Base-by-base conservation (phyloP, 2,797 vertebrate species). In the Xenopus petersii region DNA sequence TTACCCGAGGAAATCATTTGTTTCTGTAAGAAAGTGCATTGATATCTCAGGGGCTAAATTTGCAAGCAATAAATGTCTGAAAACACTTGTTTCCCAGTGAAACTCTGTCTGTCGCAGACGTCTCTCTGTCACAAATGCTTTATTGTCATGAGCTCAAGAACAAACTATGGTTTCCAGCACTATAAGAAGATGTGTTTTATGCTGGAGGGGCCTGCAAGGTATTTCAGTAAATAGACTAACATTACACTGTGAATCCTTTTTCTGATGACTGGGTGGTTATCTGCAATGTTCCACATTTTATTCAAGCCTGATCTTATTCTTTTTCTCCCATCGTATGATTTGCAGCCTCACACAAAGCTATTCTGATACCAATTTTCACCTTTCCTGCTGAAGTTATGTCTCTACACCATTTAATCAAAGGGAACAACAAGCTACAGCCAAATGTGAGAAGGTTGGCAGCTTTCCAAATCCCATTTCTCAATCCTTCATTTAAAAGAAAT, bases 331-430 rank as follows among this genome's bases (percentile, higher is more conserved):
- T 73, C 42, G 67, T 80, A 10, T 79, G 73, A 84, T 82, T 86
- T 84, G 74, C 73, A 83, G 64, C 79, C 81, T 81, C 75, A 85
- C 81, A 84, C 79, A 84, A 83, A 77, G 82, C 78, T 87, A 86
- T 79, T 82, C 73, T 0, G 8, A 81, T 64, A 75, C 73, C 75
- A 85, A 84, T 80, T 67, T 81, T 67, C 83, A 81, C 81, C 85
- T 86, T 82, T 82, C 62, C 48, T 67, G 75, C 74, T 10, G 61
- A 64, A 79, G 0, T 64, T 66, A 79, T 80, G 84, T 74, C 73
- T 79, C 67, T 77, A 76, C 46, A 82, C 80, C 79, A 82, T 84
- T 85, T 86, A 84, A 84, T 83, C 80, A 87, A 86, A 81, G 51
- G 79, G 76, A 81, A 82, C 80, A 72, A 73, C 80, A 59, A 75